Evolutionary conservation across 2,797 vertebrate genomes (phyloP).

Genomic region (Rhabdophis nuchalis): DNA sequence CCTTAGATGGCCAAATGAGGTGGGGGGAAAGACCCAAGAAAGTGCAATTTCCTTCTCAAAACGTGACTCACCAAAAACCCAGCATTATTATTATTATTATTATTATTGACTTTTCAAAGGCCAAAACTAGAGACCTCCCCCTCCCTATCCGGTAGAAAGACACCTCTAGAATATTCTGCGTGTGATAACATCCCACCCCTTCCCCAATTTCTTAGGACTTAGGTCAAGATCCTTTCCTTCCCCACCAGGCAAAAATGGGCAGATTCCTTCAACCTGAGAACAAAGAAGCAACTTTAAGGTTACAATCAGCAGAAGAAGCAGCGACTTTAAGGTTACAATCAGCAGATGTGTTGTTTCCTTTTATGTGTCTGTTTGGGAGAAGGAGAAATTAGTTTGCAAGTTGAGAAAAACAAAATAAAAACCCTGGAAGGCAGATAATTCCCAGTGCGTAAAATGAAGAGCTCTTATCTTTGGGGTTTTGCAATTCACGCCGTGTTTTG

Average conservation of each 20-base stretch:
- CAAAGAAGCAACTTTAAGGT: slow-evolving; percentile 27
- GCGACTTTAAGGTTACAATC: slow-evolving; percentile 35
- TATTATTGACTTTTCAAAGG: not conserved
- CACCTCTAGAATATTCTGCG: slow-evolving; percentile 47
- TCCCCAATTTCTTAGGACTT: not conserved
- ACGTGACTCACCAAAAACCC: slow-evolving; percentile 47
- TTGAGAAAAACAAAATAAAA: not conserved
- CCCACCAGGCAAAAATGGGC: not conserved
- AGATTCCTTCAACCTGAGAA: slow-evolving; percentile 55
- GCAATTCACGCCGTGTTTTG: not conserved
- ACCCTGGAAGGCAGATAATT: not conserved
- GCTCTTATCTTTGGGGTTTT: too few species aligned
- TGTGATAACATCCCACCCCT: not conserved
- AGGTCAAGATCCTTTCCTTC: not conserved
- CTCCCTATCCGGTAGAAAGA: slow-evolving; percentile 42
- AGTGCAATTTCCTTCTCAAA: slow-evolving; percentile 54
- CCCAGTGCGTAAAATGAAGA: not conserved
- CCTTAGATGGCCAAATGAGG: not conserved
- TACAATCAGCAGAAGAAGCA: slow-evolving; percentile 6
- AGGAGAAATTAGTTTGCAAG: slow-evolving; percentile 15
- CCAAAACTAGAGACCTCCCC: slow-evolving; percentile 40
- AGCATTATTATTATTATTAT: slow-evolving; percentile 30
- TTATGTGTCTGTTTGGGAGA: slow-evolving; percentile 9
- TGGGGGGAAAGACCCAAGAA: slow-evolving; percentile 19
- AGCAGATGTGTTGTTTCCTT: not conserved